phyloP scores from a whole-genome alignment of 2,113 vertebrate genomes.

The Damaliscus lunatus region DNA sequence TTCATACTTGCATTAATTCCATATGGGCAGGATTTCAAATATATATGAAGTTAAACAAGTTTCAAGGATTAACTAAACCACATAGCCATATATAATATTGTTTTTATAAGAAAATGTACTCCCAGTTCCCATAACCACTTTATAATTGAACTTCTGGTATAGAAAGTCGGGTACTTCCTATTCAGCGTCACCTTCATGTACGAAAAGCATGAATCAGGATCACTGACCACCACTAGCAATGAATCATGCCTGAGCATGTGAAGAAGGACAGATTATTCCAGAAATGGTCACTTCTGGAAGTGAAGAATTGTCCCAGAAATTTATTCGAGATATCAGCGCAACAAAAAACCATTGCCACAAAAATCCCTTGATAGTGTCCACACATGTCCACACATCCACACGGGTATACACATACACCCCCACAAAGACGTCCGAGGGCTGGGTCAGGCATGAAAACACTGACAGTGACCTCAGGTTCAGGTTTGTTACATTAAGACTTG shows the following conservation, averaged over 20 bases:
- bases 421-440: neutral
- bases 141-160: conserved; percentile 33
- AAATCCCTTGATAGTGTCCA: neutral
- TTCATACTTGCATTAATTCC: conserved; percentile 28
- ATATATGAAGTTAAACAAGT: conserved; percentile 5
- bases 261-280: neutral
- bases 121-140: neutral
- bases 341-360: neutral
- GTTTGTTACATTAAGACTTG: neutral
- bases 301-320: neutral
- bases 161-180: neutral
- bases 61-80: conserved; percentile 27
- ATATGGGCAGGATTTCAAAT: conserved; percentile 36
- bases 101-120: conserved; percentile 26
- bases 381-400: neutral
- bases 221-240: neutral
- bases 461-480: neutral
- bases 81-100: neutral
- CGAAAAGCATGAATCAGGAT: neutral
- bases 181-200: neutral
- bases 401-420: accelerated
- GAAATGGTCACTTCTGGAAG: neutral
- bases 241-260: neutral
- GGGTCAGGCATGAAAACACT: neutral
- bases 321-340: neutral